Evolutionary conservation across 2,113 vertebrate species (phyloP), one percentile per base, ranked within the genome.

Genomic region (Desmodus rotundus): DNA sequence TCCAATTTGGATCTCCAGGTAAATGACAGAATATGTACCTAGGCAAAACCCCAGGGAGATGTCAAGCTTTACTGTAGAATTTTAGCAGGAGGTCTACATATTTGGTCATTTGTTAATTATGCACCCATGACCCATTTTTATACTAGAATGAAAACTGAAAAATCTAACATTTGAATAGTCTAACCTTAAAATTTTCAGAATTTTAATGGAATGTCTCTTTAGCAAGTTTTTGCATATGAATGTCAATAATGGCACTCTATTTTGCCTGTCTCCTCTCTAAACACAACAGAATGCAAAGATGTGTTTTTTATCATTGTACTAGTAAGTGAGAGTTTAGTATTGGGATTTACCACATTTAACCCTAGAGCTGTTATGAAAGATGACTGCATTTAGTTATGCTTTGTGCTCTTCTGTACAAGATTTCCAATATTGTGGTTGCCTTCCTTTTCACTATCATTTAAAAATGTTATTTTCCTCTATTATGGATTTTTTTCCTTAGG

Each of bases 391-490:
- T 95, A 82, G 58, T 87, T 92, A 38, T 80, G 15, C 47, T 93
- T 94, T 87, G 10, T 68, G 36, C 58, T 85, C 68, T 94, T 86
- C 22, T 63, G 9, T 92, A 43, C 2, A 92, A 92, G 36, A 84
- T 61, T 83, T 93, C 19, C 3, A 67, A 26, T 54, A 7, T 61
- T 92, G 38, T 31, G 36, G 67, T 72, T 87, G 36, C 36, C 28
- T 94, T 56, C 41, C 36, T 93, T 93, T 88, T 89, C 47, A 43
- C 19, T 80, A 16, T 67, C 28, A 19, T 82, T 87, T 96, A 67
- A 83, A 91, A 96, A 95, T 13, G 3, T 86, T 89, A 20, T 87
- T 96, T 96, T 91, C n/a, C 47, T 97, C 28, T 91, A 2, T 91
- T 96, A 68, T 58, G 94, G 91, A 56, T 83, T 89, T 95, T 92